Evolutionary conservation across 2,113 vertebrate species (phyloP).

Genomic region (Dunckerocampus dactyliophorus): DNA sequence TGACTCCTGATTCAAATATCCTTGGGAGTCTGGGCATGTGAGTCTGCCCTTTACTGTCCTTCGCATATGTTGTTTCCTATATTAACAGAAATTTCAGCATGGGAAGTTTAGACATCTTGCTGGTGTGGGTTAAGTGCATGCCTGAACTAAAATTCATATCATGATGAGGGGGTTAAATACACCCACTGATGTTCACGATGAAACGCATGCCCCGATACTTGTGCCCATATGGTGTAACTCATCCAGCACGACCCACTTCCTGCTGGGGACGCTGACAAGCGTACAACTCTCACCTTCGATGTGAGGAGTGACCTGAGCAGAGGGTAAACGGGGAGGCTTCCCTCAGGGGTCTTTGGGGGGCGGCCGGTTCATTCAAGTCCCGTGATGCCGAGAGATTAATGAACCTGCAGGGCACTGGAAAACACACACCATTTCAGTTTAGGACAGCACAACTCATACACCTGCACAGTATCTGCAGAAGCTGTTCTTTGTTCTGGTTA

Average conservation of each 20-base stretch:
- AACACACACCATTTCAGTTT: constrained; percentile 30
- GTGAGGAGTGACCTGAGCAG: constrained; percentile 55
- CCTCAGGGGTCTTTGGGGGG: constrained; percentile 21
- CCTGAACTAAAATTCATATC: no score
- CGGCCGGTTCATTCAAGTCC: constrained; percentile 59
- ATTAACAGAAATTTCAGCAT: no score
- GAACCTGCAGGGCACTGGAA: constrained; percentile 61
- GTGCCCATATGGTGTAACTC: constrained; percentile 9
- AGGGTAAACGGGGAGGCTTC: constrained; percentile 65
- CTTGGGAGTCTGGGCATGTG: no score
- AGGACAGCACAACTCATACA: constrained; percentile 22
- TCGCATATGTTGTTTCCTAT: no score
- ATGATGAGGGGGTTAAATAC: no score
- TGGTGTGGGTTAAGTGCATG: no score
- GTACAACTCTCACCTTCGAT: constrained; percentile 16
- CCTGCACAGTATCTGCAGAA: constrained; percentile 3
- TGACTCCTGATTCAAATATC: no score
- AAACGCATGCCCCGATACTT: background rate
- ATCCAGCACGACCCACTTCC: constrained; percentile 16
- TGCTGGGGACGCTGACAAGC: constrained; percentile 5
- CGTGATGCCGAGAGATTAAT: constrained; percentile 64
- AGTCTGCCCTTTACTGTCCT: no score
- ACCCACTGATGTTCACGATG: background rate
- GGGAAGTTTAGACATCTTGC: no score
- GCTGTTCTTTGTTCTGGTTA: no score